Evolutionary conservation across 2,888 invertebrate genomes (phyloP), one percentile per base, ranked within the genome.

Genomic region (Mesodorylaimus sp.): DNA sequence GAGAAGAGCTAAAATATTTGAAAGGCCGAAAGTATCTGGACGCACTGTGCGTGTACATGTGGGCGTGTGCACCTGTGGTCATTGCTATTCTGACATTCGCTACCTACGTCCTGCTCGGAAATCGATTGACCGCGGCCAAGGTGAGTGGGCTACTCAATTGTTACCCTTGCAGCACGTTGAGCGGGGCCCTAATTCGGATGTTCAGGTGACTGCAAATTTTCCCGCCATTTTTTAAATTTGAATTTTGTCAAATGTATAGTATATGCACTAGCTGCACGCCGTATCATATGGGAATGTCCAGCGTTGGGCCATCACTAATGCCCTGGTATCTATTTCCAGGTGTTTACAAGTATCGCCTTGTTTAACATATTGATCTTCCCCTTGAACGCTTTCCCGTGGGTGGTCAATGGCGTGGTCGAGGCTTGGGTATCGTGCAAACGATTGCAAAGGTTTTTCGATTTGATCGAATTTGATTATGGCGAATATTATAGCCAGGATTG

Each of bases 351-450:
- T 56, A 79, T 97, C 57, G 88, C 95, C 0, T 72, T 97, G 49
- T 77, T 97, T 53, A 87, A 91, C 66, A 91, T 97, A 83, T 73
- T 97, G 52, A 93, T 95, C 59, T 78, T 80, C 48, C 95, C 95
- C 0, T 68, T 97, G 52, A 97, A 97, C 70, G 86, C 91, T 1
- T 89, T 95, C 68, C 95, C 95, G 0, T 97, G 95, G 93, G 93
- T 95, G 2, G 71, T 97, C 23, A 95, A 91, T 68, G 95, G 93
- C 0, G 71, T 95, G 2, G 81, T 88, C 41, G 93, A 97, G 70
- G 86, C 93, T 0, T 87, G 85, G 83, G 85, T 95, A 1, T 93
- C 93, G 0, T 68, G 89, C 3, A 81, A 82, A 66, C 76, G 91
- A 56, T 79, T 93, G 36, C 83, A 87, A 66, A 76, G 77, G 60